Base-by-base conservation (phyloP, 2,113 vertebrate species). In the Ceuthmochares aereus region DNA sequence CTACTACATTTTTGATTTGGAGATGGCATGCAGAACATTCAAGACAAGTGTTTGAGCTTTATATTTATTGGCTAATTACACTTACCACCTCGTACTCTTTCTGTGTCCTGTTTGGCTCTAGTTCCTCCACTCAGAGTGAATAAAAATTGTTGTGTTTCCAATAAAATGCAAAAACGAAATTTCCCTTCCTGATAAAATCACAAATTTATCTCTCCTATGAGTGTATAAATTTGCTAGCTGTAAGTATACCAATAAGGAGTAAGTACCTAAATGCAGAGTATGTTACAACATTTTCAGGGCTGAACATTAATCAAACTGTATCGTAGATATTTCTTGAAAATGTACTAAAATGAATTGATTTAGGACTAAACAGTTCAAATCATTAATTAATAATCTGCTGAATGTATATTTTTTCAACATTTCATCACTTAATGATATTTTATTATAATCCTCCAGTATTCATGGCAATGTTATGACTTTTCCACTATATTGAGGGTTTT, bases 401-500 rank as follows among this genome's bases (percentile, higher is more conserved):
- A 49, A 51, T 54, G 22, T 2, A 13, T n/a, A 29, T 7, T 19
- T 77, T 90, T 77, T 81, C 69, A 0, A 37, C 13, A 60, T 69
- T 90, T 55, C 6, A 49, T 49, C 0, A 1, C 4, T 26, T 58
- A 66, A 9, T 79, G 29, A 82, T 70, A 78, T 66, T 58, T 74
- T 2, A 17, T 52, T 29, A 17, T 29, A 7, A 2, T 45, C 25
- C 68, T 69, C 5, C n/a, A 42, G 12, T 56, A 74, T 85, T 69
- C 43, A 21, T 64, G 32, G 16, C 8, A 73, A 51, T 68, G 25
- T 1, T 60, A 51, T 27, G 14, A 30, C 34, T 73, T 63, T 82
- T 78, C 18, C 34, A 60, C 3, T 82, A 78, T 13, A 23, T 11
- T 10, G 11, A 29, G 4, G 4, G 4, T 0, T 2, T 60, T 56